phyloP scores from a whole-genome alignment of 2,113 vertebrate species.

The Atractosteus spatula region DNA sequence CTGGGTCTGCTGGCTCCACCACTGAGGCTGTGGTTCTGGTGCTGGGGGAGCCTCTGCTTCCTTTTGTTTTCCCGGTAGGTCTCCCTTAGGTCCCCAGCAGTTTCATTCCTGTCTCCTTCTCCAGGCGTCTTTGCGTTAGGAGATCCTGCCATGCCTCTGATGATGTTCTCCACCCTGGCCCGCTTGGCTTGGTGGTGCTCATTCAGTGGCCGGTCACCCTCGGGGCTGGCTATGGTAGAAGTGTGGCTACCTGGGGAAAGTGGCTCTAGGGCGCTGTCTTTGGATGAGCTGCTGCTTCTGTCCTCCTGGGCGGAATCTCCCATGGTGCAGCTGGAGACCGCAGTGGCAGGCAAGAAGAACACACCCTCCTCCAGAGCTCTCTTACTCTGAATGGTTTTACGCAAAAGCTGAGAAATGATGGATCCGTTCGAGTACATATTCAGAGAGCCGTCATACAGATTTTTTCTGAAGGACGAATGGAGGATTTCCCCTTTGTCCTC shows the following conservation, averaged over 20 bases:
- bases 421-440: slow-evolving; percentile 58
- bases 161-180: slow-evolving; percentile 89
- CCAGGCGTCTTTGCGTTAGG: slow-evolving; percentile 44
- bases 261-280: slow-evolving; percentile 48
- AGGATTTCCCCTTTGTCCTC: slow-evolving; percentile 54
- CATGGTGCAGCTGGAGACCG: slow-evolving; percentile 40
- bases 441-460: slow-evolving; percentile 57
- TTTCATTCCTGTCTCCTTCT: slow-evolving; percentile 43
- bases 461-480: slow-evolving; percentile 62
- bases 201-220: slow-evolving; percentile 58
- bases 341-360: slow-evolving; percentile 51
- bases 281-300: slow-evolving; percentile 48
- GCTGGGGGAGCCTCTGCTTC: slow-evolving; percentile 74
- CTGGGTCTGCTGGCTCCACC: slow-evolving; percentile 26
- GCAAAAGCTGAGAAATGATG: slow-evolving; percentile 73
- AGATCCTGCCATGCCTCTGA: slow-evolving; percentile 78
- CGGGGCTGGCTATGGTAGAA: slow-evolving; percentile 36
- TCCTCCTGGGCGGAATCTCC: slow-evolving; percentile 58
- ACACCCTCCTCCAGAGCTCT: slow-evolving; percentile 59
- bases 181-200: slow-evolving; percentile 81
- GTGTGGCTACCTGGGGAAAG: slow-evolving; percentile 44
- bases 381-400: slow-evolving; percentile 60
- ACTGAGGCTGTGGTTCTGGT: slow-evolving; percentile 57
- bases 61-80: slow-evolving; percentile 71
- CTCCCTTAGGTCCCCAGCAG: slow-evolving; percentile 48